Evolutionary conservation across 2,888 invertebrate genomes (phyloP).

Genomic region (Norana najaformis): DNA sequence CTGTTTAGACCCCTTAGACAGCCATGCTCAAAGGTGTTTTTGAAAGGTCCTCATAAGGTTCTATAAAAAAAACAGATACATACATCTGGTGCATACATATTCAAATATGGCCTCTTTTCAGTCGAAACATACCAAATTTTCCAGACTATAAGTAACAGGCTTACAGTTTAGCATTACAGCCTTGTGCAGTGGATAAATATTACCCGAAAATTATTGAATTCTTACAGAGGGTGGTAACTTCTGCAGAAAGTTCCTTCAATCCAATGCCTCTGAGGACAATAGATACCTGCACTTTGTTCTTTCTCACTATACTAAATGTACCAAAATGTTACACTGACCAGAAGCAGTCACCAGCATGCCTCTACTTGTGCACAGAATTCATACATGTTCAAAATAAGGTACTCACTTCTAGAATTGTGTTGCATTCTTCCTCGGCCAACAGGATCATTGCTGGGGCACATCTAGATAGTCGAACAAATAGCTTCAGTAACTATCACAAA

Average conservation of each 20-base stretch:
- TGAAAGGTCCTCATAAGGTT: too few species aligned
- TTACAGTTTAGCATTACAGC: neutral
- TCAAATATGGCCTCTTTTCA: neutral
- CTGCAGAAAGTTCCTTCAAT: neutral
- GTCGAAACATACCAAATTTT: neutral
- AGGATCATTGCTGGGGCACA: constrained; percentile 93
- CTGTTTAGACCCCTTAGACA: too few species aligned
- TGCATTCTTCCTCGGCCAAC: constrained; percentile 93
- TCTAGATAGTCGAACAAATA: constrained; percentile 50
- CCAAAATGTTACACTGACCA: too few species aligned
- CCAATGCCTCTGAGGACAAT: neutral
- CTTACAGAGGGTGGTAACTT: neutral
- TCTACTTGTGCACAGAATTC: neutral
- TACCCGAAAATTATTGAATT: too few species aligned
- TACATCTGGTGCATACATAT: too few species aligned
- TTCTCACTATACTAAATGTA: too few species aligned
- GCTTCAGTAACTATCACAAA: too few species aligned
- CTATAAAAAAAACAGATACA: too few species aligned
- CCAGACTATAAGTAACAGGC: too few species aligned
- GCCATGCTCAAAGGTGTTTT: too few species aligned
- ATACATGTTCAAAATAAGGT: neutral
- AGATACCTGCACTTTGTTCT: neutral
- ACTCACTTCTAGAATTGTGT: constrained; percentile 78
- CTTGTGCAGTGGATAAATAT: neutral
- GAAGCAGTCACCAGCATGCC: too few species aligned